Evolutionary conservation across 2,797 vertebrate species (phyloP), one percentile per base, ranked within the genome.

Genomic region (Pempheris klunzingeri): DNA sequence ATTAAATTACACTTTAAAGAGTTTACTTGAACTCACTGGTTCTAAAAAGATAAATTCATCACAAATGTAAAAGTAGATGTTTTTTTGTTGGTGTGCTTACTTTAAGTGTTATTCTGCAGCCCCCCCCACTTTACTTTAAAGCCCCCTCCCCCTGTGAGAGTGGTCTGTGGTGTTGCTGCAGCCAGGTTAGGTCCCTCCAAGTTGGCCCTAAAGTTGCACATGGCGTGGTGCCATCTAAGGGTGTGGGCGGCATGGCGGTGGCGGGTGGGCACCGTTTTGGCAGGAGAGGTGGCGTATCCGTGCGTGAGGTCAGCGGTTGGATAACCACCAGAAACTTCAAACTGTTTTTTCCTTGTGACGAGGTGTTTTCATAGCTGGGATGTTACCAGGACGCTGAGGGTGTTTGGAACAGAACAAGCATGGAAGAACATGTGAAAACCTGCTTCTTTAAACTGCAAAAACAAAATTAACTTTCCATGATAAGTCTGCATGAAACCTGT

Each of bases 221-320:
- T 87, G 89, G 92, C 77, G 0, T 0, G 11, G 43, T 3, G 78
- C 84, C 86, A 72, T 46, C 68, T 24, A 2, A 54, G 71, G 77
- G 83, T 26, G 86, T 85, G 78, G 81, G 81, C 55, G 43, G 55
- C 55, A 4, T 12, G 34, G 22, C 7, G 58, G 80, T 67, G 77
- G 71, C 43, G 70, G 78, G 71, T 70, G 85, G 68, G 77, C 61
- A 1, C 69, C 30, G 6, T 15, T 52, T 70, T 85, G 89, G 85
- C 88, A 73, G 41, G 14, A 5, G 43, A 57, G 72, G 74, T 39
- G 73, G 43, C 14, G 17, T 26, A 46, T 65, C 59, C 7, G 26
- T 32, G 68, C 46, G 17, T 74, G 85, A 84, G 74, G 70, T 86
- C 85, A 83, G 46, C 1, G n/a, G 11, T 76, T 89, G 86, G 86